These are phyloP conservation scores for Morinoia aosen DNA, from an alignment of 2,888 invertebrate genomes.

Conservation along the genomic window DNA sequence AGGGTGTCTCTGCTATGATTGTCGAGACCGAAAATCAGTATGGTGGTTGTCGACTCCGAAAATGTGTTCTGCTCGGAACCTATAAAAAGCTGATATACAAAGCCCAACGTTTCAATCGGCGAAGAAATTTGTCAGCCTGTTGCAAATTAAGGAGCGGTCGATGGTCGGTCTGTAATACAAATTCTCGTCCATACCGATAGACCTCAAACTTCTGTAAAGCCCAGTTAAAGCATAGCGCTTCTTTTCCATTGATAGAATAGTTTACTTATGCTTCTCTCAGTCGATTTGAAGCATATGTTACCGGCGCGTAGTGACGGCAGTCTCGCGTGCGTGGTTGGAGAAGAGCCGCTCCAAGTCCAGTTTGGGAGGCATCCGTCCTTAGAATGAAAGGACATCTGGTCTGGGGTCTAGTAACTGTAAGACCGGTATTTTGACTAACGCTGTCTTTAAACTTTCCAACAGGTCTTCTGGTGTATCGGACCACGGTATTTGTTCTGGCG, in stretches of 20 bases:
- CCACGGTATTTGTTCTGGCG: background rate
- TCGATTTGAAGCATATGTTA: background rate
- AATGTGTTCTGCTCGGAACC: background rate
- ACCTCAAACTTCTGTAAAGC: conserved; percentile 1
- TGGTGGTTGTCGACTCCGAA: background rate
- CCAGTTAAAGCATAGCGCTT: background rate
- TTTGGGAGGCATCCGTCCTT: background rate
- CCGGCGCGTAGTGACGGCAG: background rate
- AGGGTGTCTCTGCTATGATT: background rate
- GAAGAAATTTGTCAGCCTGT: background rate
- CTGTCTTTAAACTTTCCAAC: background rate
- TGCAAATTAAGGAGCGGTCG: background rate
- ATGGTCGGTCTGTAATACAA: background rate
- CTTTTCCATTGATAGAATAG: background rate
- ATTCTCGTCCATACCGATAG: conserved; percentile 20
- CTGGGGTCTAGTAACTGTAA: background rate
- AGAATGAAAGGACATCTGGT: background rate
- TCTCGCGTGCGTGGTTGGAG: background rate
- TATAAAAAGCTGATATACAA: conserved; percentile 22
- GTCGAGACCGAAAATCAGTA: conserved; percentile 1
- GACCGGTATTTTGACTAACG: background rate
- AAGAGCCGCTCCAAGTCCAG: background rate
- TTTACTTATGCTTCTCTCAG: background rate
- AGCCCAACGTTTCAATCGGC: background rate
- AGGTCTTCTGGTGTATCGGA: background rate